These are phyloP conservation scores for Catalaphyllia jardinei DNA, from an alignment of 64 coral and sea anemone genomes.

Conservation along the genomic window DNA sequence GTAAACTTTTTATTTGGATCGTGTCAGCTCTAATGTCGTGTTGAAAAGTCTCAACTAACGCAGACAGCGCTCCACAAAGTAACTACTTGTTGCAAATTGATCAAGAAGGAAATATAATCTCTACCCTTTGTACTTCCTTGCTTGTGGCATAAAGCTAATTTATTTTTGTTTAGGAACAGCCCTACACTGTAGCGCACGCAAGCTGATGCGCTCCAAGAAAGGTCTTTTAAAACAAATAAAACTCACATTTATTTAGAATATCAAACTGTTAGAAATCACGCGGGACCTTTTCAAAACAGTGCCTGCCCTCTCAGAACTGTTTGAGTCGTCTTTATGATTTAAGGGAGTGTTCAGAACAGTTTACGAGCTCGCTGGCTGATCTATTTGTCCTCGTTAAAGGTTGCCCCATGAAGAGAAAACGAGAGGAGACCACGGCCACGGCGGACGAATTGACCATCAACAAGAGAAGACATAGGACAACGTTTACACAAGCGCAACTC, in stretches of 20 bases:
- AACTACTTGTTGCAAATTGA: slow-evolving; percentile 16
- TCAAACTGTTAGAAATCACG: not conserved
- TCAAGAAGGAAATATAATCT: not conserved
- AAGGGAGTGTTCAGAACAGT: not conserved
- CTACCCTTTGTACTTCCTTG: not conserved
- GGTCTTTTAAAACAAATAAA: slow-evolving; percentile 30
- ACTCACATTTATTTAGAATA: slow-evolving; percentile 11
- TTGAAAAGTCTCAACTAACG: slow-evolving; percentile 1
- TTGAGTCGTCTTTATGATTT: slow-evolving; percentile 10
- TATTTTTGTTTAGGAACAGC: not conserved
- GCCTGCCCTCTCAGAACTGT: not conserved
- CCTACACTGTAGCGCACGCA: not conserved
- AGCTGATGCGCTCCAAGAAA: not conserved
- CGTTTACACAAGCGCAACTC: slow-evolving; percentile 83
- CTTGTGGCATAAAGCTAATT: slow-evolving; percentile 38
- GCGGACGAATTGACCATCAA: slow-evolving; percentile 58
- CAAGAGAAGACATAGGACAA: slow-evolving; percentile 85
- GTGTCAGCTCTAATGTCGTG: not conserved
- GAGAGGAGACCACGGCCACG: slow-evolving; percentile 28
- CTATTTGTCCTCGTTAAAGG: slow-evolving; percentile 31
- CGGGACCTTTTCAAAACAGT: not conserved
- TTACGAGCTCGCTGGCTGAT: not conserved
- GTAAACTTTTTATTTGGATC: not conserved
- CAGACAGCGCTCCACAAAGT: not conserved
- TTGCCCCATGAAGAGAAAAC: slow-evolving; percentile 61